phyloP scores from a whole-genome alignment of 2,113 vertebrate genomes.

The Eretmochelys imbricata region DNA sequence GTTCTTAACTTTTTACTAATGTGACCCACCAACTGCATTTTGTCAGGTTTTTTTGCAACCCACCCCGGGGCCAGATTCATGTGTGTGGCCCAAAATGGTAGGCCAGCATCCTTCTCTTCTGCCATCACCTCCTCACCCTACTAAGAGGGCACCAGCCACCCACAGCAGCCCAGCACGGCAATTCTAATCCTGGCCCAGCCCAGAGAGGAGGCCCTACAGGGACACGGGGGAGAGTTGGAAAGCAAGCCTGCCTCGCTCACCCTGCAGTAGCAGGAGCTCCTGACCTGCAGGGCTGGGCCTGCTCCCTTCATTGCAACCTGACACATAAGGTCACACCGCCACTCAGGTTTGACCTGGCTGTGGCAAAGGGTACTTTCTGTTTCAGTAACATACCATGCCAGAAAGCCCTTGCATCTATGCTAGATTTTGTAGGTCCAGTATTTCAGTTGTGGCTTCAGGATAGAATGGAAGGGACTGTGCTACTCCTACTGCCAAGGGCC shows the following conservation, averaged over 20 bases:
- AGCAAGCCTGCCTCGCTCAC: background rate
- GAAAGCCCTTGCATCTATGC: background rate
- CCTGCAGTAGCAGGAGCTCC: background rate
- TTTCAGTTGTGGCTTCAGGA: background rate
- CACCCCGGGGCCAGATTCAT: too few species aligned
- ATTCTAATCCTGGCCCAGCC: too few species aligned
- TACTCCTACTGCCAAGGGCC: rapidly evolving
- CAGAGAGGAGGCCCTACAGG: background rate
- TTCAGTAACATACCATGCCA: background rate
- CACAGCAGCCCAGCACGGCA: background rate
- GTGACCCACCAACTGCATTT: background rate
- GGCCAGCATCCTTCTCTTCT: background rate
- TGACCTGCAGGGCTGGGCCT: too few species aligned
- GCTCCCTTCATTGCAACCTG: background rate
- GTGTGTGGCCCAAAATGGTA: background rate
- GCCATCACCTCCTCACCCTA: too few species aligned
- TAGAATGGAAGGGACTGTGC: background rate
- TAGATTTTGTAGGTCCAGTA: background rate
- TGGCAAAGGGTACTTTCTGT: background rate
- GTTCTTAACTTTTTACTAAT: background rate
- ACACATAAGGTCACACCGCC: background rate
- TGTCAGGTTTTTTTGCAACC: too few species aligned
- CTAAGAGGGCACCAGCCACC: background rate
- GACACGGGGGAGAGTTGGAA: background rate
- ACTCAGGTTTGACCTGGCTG: background rate